Percentiles rank a stretch among this genome's conserved stretches.
These are phyloP conservation scores for Drosophila prosaltans DNA, from an alignment of 1,140 invertebrate genomes.

Conservation along the genomic window DNA sequence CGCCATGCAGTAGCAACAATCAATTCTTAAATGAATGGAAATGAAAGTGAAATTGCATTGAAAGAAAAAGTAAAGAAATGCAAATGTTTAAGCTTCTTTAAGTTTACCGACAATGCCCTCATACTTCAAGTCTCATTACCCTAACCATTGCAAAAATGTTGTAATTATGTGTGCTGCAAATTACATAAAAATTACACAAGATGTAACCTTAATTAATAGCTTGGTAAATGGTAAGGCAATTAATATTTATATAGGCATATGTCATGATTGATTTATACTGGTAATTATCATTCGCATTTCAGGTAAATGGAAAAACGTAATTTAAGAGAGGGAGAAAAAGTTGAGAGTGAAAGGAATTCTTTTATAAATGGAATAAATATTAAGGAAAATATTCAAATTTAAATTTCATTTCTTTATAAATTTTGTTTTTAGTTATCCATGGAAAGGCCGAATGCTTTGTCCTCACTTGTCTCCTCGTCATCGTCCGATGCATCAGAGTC, in stretches of 20 bases:
- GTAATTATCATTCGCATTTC: constrained; percentile 58
- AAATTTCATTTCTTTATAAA: background rate
- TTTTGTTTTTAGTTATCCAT: background rate
- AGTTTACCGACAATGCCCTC: background rate
- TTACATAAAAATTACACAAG: constrained; percentile 58
- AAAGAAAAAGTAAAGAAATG: constrained; percentile 29
- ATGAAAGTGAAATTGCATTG: constrained; percentile 3
- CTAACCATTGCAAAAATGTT: constrained; percentile 15
- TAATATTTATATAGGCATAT: constrained; percentile 54
- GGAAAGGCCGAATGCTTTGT: constrained; percentile 61
- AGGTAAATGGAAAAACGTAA: constrained; percentile 35
- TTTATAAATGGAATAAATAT: background rate
- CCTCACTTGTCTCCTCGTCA: constrained; percentile 82
- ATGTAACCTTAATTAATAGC: constrained; percentile 75
- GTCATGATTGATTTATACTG: constrained; percentile 73
- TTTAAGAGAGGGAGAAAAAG: background rate
- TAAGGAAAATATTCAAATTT: background rate
- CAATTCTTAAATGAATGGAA: constrained; percentile 6
- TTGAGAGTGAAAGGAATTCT: background rate
- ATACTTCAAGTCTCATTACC: too few relatives aligned
- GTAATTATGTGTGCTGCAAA: constrained; percentile 20
- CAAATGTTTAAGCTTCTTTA: constrained; percentile 36
- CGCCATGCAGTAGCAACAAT: background rate
- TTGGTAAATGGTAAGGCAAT: constrained; percentile 64
- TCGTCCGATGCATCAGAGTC: constrained; percentile 98